Evolutionary conservation across 2,113 vertebrate genomes (phyloP), one percentile per base, ranked within the genome.

Genomic region (Hydrochoerus hydrochaeris): DNA sequence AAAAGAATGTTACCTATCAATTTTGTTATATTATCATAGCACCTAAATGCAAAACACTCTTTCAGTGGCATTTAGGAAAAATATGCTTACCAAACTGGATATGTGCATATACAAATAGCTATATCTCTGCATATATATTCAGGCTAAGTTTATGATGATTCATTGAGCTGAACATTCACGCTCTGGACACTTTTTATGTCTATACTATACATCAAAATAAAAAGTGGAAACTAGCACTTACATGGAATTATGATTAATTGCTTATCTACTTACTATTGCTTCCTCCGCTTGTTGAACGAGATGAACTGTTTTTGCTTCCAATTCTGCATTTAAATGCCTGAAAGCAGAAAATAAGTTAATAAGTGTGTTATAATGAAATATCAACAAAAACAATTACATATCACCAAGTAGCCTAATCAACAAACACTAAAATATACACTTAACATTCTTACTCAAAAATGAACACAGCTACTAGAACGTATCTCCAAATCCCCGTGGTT

Each of bases 261-360:
- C 60, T 62, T 32, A 94, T 95, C 46, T 96, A 98, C 99, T 99
- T 98, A 99, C 99, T 98, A 99, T 99, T 67, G 99, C 98, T 98
- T 99, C 98, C 81, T 99, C 99, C 75, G 99, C 99, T 97, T 99
- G 99, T 92, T 96, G 98, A 49, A 99, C 99, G 63, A 99, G 57
- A 94, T 96, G 98, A 95, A 99, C 98, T 95, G 99, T 99, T 99
- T 99, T 99, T 96, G 99, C 99, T 97, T 99, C 99, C 73, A 99
- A 98, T 97, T 99, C 99, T 98, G 99, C 99, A 98, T 99, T 99
- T 93, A 99, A 92, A 92, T 98, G 98, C 97, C 99, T 99, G 95
- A 96, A 97, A 98, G 54, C 93, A 96, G 71, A 96, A 97, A 90
- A 90, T 49, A 95, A 93, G 67, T 81, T 71, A 75, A 12, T 87